phyloP scores from a whole-genome alignment of 2,797 vertebrate species.

The Muscicapa comitata region DNA sequence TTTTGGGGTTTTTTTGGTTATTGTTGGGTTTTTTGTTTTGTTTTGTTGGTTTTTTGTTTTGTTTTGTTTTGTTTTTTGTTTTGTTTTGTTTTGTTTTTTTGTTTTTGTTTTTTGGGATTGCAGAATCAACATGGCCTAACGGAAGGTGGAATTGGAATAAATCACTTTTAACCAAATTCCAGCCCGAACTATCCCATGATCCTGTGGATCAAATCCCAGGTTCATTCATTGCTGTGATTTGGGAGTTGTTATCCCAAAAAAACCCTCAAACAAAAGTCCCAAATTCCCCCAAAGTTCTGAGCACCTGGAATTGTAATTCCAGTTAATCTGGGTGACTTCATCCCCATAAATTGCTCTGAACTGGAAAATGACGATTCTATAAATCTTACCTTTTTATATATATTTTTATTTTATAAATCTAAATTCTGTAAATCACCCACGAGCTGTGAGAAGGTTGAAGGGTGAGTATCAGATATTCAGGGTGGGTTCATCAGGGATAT shows the following conservation, averaged over 20 bases:
- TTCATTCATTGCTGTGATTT: accelerated
- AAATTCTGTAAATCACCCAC: too few species aligned
- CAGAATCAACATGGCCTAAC: neutral
- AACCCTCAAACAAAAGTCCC: neutral
- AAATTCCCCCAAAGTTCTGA: neutral
- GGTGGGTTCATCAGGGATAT: neutral
- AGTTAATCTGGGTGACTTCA: neutral
- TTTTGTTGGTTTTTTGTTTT: too few species aligned
- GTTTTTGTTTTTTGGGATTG: neutral
- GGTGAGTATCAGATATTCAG: neutral
- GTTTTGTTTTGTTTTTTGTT: too few species aligned
- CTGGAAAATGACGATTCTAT: neutral
- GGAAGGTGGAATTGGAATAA: neutral
- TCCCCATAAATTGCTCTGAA: neutral
- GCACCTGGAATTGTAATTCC: neutral
- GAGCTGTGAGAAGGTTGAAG: neutral
- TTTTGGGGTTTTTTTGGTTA: too few species aligned
- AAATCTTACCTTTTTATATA: too few species aligned
- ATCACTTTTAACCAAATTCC: neutral
- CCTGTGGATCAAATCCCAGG: neutral
- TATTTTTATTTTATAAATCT: too few species aligned
- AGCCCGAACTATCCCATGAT: neutral
- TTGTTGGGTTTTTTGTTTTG: too few species aligned
- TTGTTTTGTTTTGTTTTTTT: too few species aligned
- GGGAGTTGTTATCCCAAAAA: neutral